phyloP scores from a whole-genome alignment of 2,797 vertebrate species.

The Hafferia zeledoni region DNA sequence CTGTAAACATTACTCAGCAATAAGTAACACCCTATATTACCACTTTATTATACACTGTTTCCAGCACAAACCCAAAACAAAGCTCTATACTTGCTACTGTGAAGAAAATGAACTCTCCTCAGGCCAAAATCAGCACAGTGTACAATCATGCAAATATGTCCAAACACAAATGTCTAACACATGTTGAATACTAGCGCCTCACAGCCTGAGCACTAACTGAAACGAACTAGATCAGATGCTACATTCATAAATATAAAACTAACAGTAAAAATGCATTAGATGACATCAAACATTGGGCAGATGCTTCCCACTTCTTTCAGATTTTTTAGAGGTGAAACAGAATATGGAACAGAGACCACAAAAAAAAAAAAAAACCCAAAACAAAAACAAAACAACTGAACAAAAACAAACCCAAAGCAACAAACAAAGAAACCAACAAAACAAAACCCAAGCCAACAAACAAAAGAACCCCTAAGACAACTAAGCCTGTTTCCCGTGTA shows the following conservation, averaged over 20 bases:
- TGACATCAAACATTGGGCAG: neutral
- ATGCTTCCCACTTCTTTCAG: neutral
- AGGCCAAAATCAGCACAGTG: neutral
- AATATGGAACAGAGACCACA: neutral
- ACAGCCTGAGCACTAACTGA: neutral
- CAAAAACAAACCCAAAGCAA: neutral
- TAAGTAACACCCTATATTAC: too few relatives aligned
- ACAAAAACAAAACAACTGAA: neutral
- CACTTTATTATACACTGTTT: neutral
- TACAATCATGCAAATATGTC: neutral
- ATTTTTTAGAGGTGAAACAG: neutral
- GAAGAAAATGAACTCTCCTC: neutral
- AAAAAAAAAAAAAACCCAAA: neutral
- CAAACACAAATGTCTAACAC: neutral
- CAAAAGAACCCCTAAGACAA: neutral
- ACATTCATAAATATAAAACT: neutral
- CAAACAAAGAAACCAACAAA: neutral
- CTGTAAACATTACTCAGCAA: neutral
- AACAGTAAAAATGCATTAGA: neutral
- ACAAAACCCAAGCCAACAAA: too few relatives aligned
- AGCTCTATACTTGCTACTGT: neutral
- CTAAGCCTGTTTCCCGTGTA: neutral
- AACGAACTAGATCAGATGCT: neutral
- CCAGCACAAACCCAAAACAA: neutral
- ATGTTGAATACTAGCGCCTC: neutral